These are phyloP conservation scores for Notolabrus celidotus DNA, from an alignment of 2,797 vertebrate genomes.

Conservation along the genomic window DNA sequence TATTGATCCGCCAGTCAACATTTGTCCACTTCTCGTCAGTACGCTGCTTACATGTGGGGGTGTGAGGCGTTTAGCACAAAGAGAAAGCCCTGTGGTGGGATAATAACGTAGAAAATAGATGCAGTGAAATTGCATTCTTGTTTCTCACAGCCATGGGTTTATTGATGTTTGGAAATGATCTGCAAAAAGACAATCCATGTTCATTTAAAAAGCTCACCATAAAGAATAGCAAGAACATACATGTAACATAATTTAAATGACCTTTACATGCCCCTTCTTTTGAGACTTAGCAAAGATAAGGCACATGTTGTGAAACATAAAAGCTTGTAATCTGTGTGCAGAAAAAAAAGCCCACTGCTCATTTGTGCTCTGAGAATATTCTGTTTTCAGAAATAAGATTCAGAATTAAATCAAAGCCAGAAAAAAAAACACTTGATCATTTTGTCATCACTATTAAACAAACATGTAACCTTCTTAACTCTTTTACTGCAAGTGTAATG, in stretches of 20 bases:
- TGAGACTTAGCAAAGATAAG: not conserved
- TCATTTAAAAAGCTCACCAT: not conserved
- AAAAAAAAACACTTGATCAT: slow-evolving; percentile 20
- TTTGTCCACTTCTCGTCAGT: slow-evolving; percentile 51
- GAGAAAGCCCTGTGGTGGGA: slow-evolving; percentile 26
- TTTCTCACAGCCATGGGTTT: slow-evolving; percentile 3
- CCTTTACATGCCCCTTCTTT: slow-evolving; percentile 13
- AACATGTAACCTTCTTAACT: slow-evolving; percentile 16
- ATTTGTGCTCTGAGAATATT: slow-evolving; percentile 39
- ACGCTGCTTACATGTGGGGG: slow-evolving; percentile 22
- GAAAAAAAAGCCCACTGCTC: slow-evolving; percentile 44
- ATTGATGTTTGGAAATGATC: slow-evolving; percentile 26
- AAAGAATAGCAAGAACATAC: not conserved
- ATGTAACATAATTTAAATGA: slow-evolving; percentile 16
- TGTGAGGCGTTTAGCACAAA: slow-evolving; percentile 30
- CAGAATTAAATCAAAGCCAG: slow-evolving; percentile 46
- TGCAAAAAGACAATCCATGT: slow-evolving; percentile 6
- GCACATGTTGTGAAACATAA: slow-evolving; percentile 30
- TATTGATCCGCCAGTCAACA: slow-evolving; percentile 71
- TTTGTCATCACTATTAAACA: slow-evolving; percentile 23
- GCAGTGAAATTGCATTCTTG: slow-evolving; percentile 5
- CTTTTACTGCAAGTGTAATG: not conserved
- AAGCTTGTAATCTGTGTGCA: slow-evolving; percentile 54
- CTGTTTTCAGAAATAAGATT: slow-evolving; percentile 38
- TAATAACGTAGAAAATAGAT: slow-evolving; percentile 36